Base-by-base conservation (phyloP, 2,888 invertebrate species). In the Andrena praecox region DNA sequence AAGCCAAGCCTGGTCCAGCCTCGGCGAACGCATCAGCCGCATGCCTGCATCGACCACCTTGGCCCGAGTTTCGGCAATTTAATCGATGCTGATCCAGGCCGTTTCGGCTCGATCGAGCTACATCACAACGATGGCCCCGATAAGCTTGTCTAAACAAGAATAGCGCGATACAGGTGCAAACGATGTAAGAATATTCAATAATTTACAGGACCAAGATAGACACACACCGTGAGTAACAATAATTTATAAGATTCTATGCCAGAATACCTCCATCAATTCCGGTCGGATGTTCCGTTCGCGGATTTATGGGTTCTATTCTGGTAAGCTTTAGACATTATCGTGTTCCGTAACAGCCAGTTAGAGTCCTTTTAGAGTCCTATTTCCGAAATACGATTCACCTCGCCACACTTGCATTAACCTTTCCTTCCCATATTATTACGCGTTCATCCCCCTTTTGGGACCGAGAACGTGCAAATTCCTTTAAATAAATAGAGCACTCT, bases 1-100 rank as follows among this genome's bases (percentile, higher is more conserved):
- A 68, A 68, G 35, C 42, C 50, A 20, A 68, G 12, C 48, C 48
- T 27, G n/a, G 60, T 60, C 52, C 48, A 62, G 29, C n/a, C 31
- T 16, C 42, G 10, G 42, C 29, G 68, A 31, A 20, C 77, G 75
- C 42, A 66, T 60, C 31, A 24, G 50, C 35, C 12, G 50, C 2
- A 54, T 42, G 10, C 77, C 35, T 50, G 6, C 1, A 27, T 60
- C 70, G n/a, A 7, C 64, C 59, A 29, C 24, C 27, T 64, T 35
- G 20, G 20, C 73, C 42, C 70, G 59, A 60, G 59, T 56, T 56
- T 27, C 66, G 8, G n/a, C 12, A 35, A 54, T 42, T 56, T 77
- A 59, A 68, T 78, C 78, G 67, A 75, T 67, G 33, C 68, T 78
- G 54, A 63, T 78, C 62, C 31, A 10, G 0, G 31, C 31, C 7